A percentile compares a stretch with the other conserved stretches of the same genome.
phyloP scores from a whole-genome alignment of 1,140 invertebrate species.

The Watersipora subatra region DNA sequence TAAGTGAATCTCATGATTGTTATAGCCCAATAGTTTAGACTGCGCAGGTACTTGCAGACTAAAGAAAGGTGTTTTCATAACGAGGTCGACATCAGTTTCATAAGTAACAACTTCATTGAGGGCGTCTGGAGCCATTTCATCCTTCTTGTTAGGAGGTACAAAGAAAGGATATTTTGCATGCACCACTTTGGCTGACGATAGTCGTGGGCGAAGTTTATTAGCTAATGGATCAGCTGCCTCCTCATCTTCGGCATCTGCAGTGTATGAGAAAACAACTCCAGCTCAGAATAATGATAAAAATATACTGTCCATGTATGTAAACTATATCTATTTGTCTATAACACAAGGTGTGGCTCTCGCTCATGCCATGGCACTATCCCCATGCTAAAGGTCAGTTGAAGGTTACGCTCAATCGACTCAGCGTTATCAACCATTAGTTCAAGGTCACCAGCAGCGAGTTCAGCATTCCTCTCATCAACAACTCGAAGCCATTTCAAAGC shows the following conservation, averaged over 20 bases:
- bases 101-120: constrained; percentile 25
- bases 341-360: too few relatives aligned
- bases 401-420: too few relatives aligned
- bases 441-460: too few relatives aligned
- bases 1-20: constrained; percentile 19
- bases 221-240: constrained; percentile 4
- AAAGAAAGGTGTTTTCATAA: constrained; percentile 32
- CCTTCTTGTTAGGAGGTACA: constrained; percentile 30
- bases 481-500: too few relatives aligned
- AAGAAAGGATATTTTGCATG: constrained; percentile 26
- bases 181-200: constrained; percentile 14
- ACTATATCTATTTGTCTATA: too few relatives aligned
- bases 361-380: too few relatives aligned
- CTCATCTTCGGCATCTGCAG: constrained; percentile 16
- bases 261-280: neutral
- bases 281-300: too few relatives aligned
- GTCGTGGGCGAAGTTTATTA: constrained; percentile 13
- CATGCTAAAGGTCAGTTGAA: too few relatives aligned
- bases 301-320: too few relatives aligned
- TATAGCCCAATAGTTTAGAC: constrained; percentile 26
- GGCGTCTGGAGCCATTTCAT: constrained; percentile 36
- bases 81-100: constrained; percentile 25
- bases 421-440: too few relatives aligned
- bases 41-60: constrained; percentile 30
- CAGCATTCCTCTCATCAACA: too few relatives aligned